Conservation (phyloP, 2,113 vertebrate species). For the Nyctibius bracteatus region DNA sequence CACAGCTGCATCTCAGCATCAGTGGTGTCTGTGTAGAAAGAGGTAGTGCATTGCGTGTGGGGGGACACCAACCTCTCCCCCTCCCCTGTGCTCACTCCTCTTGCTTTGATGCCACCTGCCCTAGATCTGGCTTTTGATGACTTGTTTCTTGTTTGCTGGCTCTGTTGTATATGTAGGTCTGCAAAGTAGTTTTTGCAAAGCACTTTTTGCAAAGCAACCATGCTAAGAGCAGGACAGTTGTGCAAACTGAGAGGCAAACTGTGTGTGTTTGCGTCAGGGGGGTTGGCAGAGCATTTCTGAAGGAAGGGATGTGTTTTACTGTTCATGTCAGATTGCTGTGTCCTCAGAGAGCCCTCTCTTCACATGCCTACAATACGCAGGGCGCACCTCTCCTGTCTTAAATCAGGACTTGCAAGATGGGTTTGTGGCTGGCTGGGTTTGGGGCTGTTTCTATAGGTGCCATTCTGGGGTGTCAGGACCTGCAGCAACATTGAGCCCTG, state of each 20-base stretch:
- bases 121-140: neutral
- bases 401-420: neutral
- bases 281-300: neutral
- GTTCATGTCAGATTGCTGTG: neutral
- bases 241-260: neutral
- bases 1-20: neutral
- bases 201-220: neutral
- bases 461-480: fast-evolving
- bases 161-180: neutral
- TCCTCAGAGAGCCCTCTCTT: neutral
- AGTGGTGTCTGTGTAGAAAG: neutral
- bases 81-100: neutral
- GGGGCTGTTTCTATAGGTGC: neutral
- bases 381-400: neutral
- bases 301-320: neutral
- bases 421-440: neutral
- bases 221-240: neutral
- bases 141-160: neutral
- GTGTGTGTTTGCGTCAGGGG: fast-evolving
- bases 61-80: neutral
- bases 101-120: neutral
- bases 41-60: too few species aligned
- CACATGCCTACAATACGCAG: neutral
- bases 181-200: neutral
- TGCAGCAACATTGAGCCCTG: neutral